Evolutionary conservation across 2,797 vertebrate species (phyloP).

Genomic region (Pangasius mekongensis): DNA sequence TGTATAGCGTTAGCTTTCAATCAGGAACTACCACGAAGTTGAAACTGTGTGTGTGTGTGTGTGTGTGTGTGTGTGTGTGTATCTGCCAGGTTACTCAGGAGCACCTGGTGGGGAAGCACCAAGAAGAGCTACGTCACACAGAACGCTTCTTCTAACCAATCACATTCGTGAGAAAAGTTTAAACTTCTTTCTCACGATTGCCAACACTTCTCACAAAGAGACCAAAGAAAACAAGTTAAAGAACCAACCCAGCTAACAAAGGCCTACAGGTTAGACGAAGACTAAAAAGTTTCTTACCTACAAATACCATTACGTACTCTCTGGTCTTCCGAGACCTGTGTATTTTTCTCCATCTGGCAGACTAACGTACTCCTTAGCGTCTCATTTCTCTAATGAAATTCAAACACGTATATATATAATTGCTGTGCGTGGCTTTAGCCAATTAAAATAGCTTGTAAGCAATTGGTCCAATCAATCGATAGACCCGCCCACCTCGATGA

Average conservation of each 20-base stretch:
- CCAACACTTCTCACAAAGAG: neutral
- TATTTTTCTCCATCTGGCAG: conserved; percentile 54
- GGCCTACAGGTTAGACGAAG: too few species aligned
- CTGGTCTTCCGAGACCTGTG: conserved; percentile 4
- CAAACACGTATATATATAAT: conserved; percentile 26
- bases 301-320: conserved; percentile 52
- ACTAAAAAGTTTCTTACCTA: conserved; percentile 60
- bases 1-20: neutral
- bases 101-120: neutral
- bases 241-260: neutral
- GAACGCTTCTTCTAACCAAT: conserved; percentile 38
- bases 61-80: too few species aligned
- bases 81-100: neutral
- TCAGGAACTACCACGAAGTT: neutral
- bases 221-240: neutral
- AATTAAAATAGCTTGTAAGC: conserved; percentile 22
- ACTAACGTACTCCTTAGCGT: neutral
- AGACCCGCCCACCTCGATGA: neutral
- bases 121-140: conserved; percentile 35
- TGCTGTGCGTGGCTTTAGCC: conserved; percentile 29
- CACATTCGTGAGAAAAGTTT: neutral
- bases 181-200: neutral
- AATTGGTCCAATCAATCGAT: neutral
- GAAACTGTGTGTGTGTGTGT: neutral
- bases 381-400: neutral